A percentile compares a stretch with the other conserved stretches of the same genome.
Evolutionary conservation across 2,113 vertebrate genomes (phyloP).

Genomic region (Hemibates koningsi): DNA sequence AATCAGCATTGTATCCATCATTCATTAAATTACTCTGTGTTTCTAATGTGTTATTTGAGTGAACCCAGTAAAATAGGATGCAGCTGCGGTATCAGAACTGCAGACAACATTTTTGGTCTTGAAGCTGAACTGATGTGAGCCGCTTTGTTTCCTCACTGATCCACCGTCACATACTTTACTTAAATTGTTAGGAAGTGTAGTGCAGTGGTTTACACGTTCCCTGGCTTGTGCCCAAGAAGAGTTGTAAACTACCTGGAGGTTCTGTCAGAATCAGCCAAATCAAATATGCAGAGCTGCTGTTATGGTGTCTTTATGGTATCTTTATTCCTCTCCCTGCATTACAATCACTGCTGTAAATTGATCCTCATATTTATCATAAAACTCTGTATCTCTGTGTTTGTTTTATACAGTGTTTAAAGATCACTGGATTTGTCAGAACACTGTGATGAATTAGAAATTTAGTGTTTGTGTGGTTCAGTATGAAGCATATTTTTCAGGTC

Average conservation of each 20-base stretch:
- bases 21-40: rapidly evolving
- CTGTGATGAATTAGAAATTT: background rate
- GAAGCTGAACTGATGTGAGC: background rate
- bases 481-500: no score
- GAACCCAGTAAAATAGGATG: background rate
- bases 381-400: background rate
- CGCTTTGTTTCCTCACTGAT: rapidly evolving
- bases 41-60: background rate
- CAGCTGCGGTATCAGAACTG: background rate
- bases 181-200: background rate
- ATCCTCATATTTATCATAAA: background rate
- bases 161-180: rapidly evolving
- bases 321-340: background rate
- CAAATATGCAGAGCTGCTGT: background rate
- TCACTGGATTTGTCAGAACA: background rate
- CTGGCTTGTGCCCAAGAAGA: background rate
- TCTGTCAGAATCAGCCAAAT: background rate
- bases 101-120: background rate
- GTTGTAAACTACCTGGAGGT: rapidly evolving
- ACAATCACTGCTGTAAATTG: background rate
- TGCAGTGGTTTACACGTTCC: background rate
- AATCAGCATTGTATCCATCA: background rate
- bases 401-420: rapidly evolving
- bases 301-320: background rate
- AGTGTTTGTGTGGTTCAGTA: background rate